Evolutionary conservation across 2,888 invertebrate species (phyloP), one percentile per base, ranked within the genome.

Genomic region (Caenorhabditis sp.): DNA sequence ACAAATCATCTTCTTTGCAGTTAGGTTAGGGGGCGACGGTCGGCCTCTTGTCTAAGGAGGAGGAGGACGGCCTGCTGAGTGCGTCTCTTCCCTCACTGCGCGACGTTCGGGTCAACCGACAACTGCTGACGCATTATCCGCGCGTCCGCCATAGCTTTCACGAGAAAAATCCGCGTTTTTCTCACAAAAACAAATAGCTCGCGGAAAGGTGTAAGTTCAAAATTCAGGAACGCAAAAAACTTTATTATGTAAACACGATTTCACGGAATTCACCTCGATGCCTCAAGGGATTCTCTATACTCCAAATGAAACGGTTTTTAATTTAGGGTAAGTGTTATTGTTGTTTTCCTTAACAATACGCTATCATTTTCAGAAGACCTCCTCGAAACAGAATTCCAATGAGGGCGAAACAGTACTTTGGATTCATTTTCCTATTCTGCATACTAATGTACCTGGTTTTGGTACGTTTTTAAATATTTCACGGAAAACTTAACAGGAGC

Each of bases 211-310:
- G n/a, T 6, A 13, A 39, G n/a, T n/a, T 4, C 9, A 39, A 39
- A 9, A 52, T 58, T 52, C 30, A 45, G 43, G 26, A 41, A 37
- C 15, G 26, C 20, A 27, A 43, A 32, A n/a, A 7, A 26, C 3
- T 20, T 24, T 59, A 55, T 39, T 59, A 73, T 59, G 63, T 63
- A 45, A 73, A 73, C 35, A 46, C 8, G 26, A n/a, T 8, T 41
- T 7, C 2, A 22, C 27, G 13, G 22, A 30, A 30, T 24, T 7
- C n/a, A 43, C 22, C 13, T 30, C 41, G 41, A 75, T 75, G 75
- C 75, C 75, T 8, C 75, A 75, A 48, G 75, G 75, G 46, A 53
- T 75, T 20, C 61, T 75, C 17, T 55, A 75, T 15, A 62, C 62
- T 13, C 48, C 61, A 46, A 66, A 61, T 55, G 74, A 74, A 35